A percentile compares a stretch with the other conserved stretches of the same genome.
Conservation (phyloP, 2,113 vertebrate genomes). For the Notothenia coriiceps region DNA sequence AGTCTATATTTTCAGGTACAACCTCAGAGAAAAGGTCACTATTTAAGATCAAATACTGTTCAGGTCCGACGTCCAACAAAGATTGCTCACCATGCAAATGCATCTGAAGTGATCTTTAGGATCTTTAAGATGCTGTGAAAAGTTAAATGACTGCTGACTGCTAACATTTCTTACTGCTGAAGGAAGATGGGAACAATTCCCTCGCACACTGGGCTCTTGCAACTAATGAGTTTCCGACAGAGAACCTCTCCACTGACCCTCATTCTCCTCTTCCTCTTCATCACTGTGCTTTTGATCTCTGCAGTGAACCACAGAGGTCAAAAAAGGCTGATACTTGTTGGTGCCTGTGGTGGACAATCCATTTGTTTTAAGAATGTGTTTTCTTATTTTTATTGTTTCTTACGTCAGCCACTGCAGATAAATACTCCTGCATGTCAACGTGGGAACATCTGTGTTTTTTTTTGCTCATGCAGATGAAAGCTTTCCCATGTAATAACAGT, state of each 20-base stretch:
- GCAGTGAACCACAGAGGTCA: conserved; percentile 37
- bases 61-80: conserved; percentile 5
- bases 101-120: conserved; percentile 29
- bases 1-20: conserved; percentile 22
- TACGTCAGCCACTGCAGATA: conserved; percentile 3
- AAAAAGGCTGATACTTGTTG: conserved; percentile 8
- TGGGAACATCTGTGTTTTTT: neutral
- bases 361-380: neutral
- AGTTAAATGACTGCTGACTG: conserved; percentile 41
- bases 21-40: conserved; percentile 6
- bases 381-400: neutral
- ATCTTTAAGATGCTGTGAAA: conserved; percentile 21
- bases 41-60: conserved; percentile 9
- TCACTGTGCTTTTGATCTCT: conserved; percentile 54
- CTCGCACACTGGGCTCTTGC: conserved; percentile 36
- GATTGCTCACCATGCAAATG: neutral
- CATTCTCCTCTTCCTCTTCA: conserved; percentile 40
- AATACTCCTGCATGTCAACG: neutral
- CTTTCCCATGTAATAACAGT: neutral
- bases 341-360: neutral
- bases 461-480: conserved; percentile 7
- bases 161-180: conserved; percentile 18
- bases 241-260: conserved; percentile 51
- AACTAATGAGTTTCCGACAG: conserved; percentile 71
- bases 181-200: conserved; percentile 44